A percentile compares a stretch with the other conserved stretches of the same genome.
phyloP scores from a whole-genome alignment of 2,888 invertebrate species.

The Lymantria monacha region DNA sequence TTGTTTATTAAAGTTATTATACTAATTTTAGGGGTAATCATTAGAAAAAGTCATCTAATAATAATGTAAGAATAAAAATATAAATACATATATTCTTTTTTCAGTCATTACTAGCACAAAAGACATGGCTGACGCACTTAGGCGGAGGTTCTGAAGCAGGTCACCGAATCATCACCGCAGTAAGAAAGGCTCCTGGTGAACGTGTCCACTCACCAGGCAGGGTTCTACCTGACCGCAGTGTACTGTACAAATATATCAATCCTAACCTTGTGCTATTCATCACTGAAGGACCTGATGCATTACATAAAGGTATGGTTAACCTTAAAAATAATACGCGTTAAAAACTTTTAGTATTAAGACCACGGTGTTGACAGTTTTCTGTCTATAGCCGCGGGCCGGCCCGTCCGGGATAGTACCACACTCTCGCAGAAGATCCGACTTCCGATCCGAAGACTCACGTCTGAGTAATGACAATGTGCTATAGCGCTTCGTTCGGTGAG shows the following conservation, averaged over 20 bases:
- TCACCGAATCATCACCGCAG: constrained; percentile 84
- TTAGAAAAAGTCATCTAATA: too few relatives aligned
- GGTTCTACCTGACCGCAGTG: constrained; percentile 96
- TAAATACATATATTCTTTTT: background rate
- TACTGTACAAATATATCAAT: constrained; percentile 99
- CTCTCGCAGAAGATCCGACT: too few relatives aligned
- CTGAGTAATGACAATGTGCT: too few relatives aligned
- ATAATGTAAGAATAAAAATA: too few relatives aligned
- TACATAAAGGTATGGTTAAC: constrained; percentile 85
- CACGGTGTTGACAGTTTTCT: too few relatives aligned
- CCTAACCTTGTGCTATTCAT: constrained; percentile 96
- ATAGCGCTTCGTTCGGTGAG: too few relatives aligned
- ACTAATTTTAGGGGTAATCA: too few relatives aligned
- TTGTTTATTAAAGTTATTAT: too few relatives aligned
- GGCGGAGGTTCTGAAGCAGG: constrained; percentile 79
- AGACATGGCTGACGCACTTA: constrained; percentile 89
- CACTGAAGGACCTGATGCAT: constrained; percentile 88
- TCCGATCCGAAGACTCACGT: too few relatives aligned
- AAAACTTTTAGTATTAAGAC: background rate
- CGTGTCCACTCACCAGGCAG: constrained; percentile 96
- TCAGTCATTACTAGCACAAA: constrained; percentile 82
- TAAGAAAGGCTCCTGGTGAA: constrained; percentile 86
- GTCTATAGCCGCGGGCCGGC: too few relatives aligned
- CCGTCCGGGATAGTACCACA: too few relatives aligned
- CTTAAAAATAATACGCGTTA: too few relatives aligned